These are phyloP conservation scores for Neopipo cinnamomea DNA, from an alignment of 2,113 vertebrate genomes.

Conservation along the genomic window DNA sequence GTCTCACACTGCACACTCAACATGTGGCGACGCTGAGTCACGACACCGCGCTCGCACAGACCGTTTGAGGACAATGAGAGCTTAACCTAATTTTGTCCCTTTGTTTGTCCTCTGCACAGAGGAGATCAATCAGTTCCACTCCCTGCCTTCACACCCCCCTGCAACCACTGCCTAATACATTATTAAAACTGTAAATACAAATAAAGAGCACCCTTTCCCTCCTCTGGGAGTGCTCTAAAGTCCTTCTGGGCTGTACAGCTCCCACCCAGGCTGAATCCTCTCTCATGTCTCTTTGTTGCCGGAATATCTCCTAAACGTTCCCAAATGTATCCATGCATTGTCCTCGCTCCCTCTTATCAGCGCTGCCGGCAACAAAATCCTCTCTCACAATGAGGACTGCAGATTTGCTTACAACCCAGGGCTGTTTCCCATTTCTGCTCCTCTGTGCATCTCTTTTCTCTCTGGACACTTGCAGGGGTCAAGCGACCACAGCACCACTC, in stretches of 20 bases:
- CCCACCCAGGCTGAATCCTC: not conserved
- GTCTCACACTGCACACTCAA: not conserved
- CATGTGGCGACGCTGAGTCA: conserved; percentile 48
- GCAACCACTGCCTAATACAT: not conserved
- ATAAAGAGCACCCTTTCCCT: not conserved
- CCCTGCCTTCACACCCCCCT: not conserved
- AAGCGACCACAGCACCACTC: not conserved
- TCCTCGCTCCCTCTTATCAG: not conserved
- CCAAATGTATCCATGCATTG: not conserved
- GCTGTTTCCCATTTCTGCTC: not conserved
- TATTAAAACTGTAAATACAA: not conserved
- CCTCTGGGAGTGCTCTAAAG: not conserved
- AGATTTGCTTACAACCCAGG: not conserved
- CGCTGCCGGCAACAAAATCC: conserved; percentile 4
- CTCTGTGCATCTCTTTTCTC: not conserved
- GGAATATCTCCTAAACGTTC: not conserved
- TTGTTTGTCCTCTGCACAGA: conserved; percentile 29
- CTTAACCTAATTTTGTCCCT: conserved; percentile 58
- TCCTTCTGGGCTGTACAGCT: not conserved
- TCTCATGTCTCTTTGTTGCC: not conserved
- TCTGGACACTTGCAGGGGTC: not conserved
- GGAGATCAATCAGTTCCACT: conserved; percentile 1
- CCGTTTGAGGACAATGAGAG: conserved; percentile 22
- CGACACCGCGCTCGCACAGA: not conserved
- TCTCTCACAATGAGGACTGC: not conserved